Percentiles rank a stretch among this genome's conserved stretches.
Conservation (phyloP, 2,888 invertebrate genomes). For the Oeneis ivallda region DNA sequence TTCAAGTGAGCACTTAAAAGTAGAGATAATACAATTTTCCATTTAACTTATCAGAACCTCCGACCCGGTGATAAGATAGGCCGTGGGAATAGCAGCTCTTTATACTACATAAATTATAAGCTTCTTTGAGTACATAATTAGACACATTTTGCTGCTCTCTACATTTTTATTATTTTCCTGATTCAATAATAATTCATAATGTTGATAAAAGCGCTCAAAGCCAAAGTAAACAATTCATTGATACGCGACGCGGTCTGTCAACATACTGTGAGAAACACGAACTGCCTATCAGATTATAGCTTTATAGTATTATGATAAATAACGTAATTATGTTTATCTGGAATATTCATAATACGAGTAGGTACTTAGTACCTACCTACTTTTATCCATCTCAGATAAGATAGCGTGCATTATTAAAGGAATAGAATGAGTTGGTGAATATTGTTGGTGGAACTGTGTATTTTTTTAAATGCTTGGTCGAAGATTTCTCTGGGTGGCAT, state of each 20-base stretch:
- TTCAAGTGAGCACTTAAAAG: constrained; percentile 1
- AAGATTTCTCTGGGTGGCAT: constrained; percentile 20
- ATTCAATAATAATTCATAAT: neutral
- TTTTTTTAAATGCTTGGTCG: neutral
- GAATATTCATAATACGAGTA: constrained; percentile 22
- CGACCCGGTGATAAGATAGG: constrained; percentile 37
- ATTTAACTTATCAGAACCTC: constrained; percentile 4
- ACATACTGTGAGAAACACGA: constrained; percentile 15
- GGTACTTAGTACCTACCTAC: neutral
- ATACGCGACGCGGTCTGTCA: constrained; percentile 16
- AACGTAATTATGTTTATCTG: constrained; percentile 30
- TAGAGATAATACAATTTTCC: neutral
- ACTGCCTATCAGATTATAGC: constrained; percentile 7
- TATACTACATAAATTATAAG: constrained; percentile 14
- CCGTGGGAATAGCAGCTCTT: constrained; percentile 35
- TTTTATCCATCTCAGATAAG: neutral
- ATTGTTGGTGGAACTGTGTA: neutral
- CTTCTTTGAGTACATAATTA: constrained; percentile 18
- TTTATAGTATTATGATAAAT: constrained; percentile 30
- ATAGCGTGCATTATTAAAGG: constrained; percentile 22
- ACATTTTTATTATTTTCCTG: constrained; percentile 11
- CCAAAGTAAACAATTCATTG: constrained; percentile 20
- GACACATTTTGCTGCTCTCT: constrained; percentile 12
- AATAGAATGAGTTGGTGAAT: neutral
- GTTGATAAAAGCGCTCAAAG: constrained; percentile 1